Evolutionary conservation across 2,888 invertebrate species (phyloP), one percentile per base, ranked within the genome.

Genomic region (Nudaria mundana): DNA sequence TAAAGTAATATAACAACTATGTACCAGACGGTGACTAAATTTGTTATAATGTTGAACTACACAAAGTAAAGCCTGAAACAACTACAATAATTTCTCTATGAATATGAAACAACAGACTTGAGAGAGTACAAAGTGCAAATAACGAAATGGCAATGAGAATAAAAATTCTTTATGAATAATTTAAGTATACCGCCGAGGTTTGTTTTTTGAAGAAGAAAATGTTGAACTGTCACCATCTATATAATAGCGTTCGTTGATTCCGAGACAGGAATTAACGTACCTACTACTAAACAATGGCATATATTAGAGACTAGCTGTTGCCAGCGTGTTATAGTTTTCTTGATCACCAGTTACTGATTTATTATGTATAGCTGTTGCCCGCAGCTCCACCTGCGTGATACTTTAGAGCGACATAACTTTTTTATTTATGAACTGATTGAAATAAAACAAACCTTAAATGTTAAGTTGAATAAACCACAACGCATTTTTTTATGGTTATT

Each of bases 31-130:
- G 24, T 33, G 5, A 24, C 33, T 33, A 11, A 24, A 33, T 24
- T 33, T 33, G 33, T 33, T 16, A 24, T 33, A 8, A 33, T 24
- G 4, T 33, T 24, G 11, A 32, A 24, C 32, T 16, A 33, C 15
- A 15, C 33, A 24, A 15, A 24, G 15, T 33, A 33, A 15, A 33
- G 24, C 5, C 24, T 11, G 16, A 24, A 33, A 33, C 24, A 24
- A n/a, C 15, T 16, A 15, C 8, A 16, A 24, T 24, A 24, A 16
- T 24, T 24, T 33, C 8, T 33, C 33, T 11, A 33, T 33, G 33
- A 33, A 33, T 33, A 33, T 33, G 15, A 16, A 33, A 11, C 11
- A 22, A 7, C 5, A 3, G 2, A 12, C 24, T 14, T 11, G 23
- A 24, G 24, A 16, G 24, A 33, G 22, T 33, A 24, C 14, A 11